Evolutionary conservation across 2,888 invertebrate genomes (phyloP).

Genomic region (Pseudeuparius sepicola): DNA sequence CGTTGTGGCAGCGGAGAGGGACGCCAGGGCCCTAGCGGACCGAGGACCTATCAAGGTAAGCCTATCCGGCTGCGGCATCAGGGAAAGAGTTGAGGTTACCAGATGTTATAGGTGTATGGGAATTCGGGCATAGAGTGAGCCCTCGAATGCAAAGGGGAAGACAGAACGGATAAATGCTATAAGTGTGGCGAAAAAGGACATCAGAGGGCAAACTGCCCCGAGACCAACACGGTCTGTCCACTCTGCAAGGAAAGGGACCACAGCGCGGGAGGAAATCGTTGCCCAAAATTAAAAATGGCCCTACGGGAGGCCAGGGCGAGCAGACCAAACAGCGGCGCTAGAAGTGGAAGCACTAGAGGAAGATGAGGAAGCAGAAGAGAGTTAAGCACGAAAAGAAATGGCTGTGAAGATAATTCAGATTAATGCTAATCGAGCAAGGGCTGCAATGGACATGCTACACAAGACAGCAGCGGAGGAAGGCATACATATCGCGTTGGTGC

Average conservation of each 20-base stretch:
- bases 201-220: conserved; percentile 10
- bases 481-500: too few relatives aligned
- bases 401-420: too few relatives aligned
- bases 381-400: too few relatives aligned
- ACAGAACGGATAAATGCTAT: conserved; percentile 8
- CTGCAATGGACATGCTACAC: too few relatives aligned
- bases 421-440: too few relatives aligned
- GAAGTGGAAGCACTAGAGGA: too few relatives aligned
- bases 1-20: conserved; percentile 2
- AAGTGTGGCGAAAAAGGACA: conserved; percentile 16
- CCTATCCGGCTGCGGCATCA: conserved; percentile 9
- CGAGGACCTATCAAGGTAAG: conserved; percentile 12
- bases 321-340: too few relatives aligned
- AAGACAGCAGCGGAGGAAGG: too few relatives aligned
- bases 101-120: conserved; percentile 14
- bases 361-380: too few relatives aligned
- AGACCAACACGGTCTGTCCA: conserved; percentile 5
- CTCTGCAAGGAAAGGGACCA: conserved; percentile 11
- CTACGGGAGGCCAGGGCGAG: not conserved
- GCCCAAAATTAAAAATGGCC: conserved; percentile 10
- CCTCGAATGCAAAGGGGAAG: conserved; percentile 10
- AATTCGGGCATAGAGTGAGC: conserved; percentile 10
- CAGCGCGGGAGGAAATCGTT: conserved; percentile 7
- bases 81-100: conserved; percentile 7
- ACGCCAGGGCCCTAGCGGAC: not conserved